A percentile compares a stretch with the other conserved stretches of the same genome.
These are phyloP conservation scores for Antennarius striatus DNA, from an alignment of 2,113 vertebrate species.

Conservation along the genomic window DNA sequence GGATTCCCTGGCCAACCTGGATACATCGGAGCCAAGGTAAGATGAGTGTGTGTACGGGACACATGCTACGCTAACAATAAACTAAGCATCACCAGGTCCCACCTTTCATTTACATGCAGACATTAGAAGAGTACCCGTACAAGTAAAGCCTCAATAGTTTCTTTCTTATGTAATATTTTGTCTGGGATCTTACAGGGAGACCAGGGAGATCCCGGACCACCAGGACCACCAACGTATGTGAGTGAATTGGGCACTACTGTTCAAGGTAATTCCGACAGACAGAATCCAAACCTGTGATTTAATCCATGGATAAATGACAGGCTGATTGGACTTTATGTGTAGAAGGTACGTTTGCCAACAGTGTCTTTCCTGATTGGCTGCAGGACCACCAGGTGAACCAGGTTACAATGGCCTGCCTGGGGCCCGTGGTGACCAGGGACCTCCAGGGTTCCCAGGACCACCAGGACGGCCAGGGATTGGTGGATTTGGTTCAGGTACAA, in stretches of 20 bases:
- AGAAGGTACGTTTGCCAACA: neutral
- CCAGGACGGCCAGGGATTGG: conserved; percentile 81
- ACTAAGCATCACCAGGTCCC: too few relatives aligned
- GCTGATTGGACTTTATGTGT: neutral
- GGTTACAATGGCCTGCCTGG: conserved; percentile 82
- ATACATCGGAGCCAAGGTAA: conserved; percentile 86
- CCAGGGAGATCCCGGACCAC: conserved; percentile 82
- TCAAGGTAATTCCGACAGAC: conserved; percentile 56
- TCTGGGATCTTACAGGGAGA: conserved; percentile 81
- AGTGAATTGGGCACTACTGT: conserved; percentile 30
- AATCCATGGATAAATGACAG: neutral
- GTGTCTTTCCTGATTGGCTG: conserved; percentile 31
- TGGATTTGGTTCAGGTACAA: conserved; percentile 74
- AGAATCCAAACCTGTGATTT: neutral
- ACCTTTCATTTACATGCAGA: neutral
- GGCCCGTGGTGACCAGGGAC: conserved; percentile 80
- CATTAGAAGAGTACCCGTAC: neutral
- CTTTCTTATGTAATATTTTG: neutral
- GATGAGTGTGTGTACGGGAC: neutral
- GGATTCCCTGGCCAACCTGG: conserved; percentile 81
- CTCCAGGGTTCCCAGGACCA: conserved; percentile 77
- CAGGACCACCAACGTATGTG: conserved; percentile 77
- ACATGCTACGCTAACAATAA: neutral
- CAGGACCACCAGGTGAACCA: conserved; percentile 83
- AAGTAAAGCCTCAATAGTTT: neutral